These are phyloP conservation scores for Gadus macrocephalus DNA, from an alignment of 2,113 vertebrate species.

Conservation along the genomic window DNA sequence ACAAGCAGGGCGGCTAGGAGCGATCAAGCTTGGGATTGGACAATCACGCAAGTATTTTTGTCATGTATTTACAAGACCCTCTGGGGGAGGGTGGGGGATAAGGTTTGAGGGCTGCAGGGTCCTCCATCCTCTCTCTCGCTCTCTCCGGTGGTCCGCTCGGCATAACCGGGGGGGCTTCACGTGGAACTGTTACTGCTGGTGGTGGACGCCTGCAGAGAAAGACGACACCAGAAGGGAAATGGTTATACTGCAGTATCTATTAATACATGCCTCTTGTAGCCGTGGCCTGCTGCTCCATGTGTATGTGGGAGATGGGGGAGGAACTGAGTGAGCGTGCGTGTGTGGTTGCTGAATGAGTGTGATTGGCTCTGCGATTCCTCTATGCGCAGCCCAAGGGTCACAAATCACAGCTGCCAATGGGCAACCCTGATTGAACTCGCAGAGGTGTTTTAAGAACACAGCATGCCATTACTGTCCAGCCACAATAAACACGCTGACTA, in stretches of 20 bases:
- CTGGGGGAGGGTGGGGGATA: background rate
- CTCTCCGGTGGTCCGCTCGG: conserved; percentile 24
- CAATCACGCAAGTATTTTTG: background rate
- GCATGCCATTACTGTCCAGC: too few species aligned
- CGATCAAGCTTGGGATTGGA: background rate
- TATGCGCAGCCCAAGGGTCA: conserved; percentile 58
- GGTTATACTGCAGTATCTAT: conserved; percentile 3
- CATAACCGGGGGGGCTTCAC: conserved; percentile 42
- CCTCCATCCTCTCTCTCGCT: conserved; percentile 15
- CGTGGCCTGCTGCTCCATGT: conserved; percentile 48
- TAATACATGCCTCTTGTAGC: conserved; percentile 60
- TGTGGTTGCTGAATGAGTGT: conserved; percentile 53
- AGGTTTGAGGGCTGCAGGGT: background rate
- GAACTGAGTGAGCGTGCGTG: conserved; percentile 59
- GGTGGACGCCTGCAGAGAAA: conserved; percentile 65
- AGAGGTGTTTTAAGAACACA: too few species aligned
- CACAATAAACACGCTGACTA: conserved; percentile 1
- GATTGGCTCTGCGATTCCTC: conserved; percentile 48
- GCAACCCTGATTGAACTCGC: background rate
- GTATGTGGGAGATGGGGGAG: conserved; percentile 38
- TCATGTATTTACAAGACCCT: too few species aligned
- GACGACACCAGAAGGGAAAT: conserved; percentile 16
- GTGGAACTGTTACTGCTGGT: conserved; percentile 69
- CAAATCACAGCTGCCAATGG: conserved; percentile 42
- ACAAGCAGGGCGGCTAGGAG: conserved; percentile 3